phyloP scores from a whole-genome alignment of 1,140 invertebrate species.

The Lepidurus apus region DNA sequence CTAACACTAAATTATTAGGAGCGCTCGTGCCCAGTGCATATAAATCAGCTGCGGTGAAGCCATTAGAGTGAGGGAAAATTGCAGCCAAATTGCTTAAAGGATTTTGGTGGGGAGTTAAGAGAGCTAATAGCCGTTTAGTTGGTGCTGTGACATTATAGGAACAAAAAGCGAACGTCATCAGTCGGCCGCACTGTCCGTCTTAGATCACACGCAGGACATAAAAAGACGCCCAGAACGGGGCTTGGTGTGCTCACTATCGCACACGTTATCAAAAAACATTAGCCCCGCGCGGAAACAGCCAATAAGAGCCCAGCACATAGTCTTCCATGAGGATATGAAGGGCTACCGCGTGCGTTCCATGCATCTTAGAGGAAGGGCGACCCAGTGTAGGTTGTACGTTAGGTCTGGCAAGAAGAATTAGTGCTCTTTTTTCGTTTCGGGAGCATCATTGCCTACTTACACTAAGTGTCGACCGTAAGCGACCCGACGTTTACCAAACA shows the following conservation, averaged over 20 bases:
- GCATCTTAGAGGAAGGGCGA: neutral
- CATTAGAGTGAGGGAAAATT: neutral
- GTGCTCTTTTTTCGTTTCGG: neutral
- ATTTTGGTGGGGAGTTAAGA: neutral
- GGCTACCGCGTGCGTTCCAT: slow-evolving; percentile 16
- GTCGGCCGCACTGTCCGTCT: neutral
- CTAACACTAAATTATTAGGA: no score
- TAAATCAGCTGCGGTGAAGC: no score
- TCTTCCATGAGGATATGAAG: slow-evolving; percentile 10
- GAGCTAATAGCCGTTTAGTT: neutral
- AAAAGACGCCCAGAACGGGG: neutral
- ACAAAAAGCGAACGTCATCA: slow-evolving; percentile 1
- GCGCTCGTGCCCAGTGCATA: no score
- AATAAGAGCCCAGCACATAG: slow-evolving; percentile 6
- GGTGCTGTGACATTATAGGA: neutral
- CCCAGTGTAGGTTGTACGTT: neutral
- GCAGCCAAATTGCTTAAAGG: neutral
- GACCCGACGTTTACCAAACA: no score
- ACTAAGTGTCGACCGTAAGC: no score
- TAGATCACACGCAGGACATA: slow-evolving; percentile 8
- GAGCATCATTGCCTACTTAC: neutral
- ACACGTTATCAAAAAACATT: neutral
- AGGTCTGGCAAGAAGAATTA: neutral
- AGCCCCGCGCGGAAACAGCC: neutral
- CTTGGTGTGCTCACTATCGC: neutral